These are phyloP conservation scores for Cephus sareptanus DNA, from an alignment of 2,888 invertebrate genomes.

Conservation along the genomic window DNA sequence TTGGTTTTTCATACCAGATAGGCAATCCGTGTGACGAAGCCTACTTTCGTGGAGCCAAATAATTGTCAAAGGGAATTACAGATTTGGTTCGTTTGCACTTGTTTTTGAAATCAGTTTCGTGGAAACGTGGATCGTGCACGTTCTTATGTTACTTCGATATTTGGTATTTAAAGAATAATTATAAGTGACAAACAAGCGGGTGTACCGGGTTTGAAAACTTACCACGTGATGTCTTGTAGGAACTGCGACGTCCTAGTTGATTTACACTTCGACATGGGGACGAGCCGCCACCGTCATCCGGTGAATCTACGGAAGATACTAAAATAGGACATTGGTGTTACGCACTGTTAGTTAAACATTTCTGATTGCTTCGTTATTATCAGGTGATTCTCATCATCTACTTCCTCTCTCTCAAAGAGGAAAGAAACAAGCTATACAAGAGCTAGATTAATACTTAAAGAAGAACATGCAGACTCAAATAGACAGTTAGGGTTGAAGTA, in stretches of 20 bases:
- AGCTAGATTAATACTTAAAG: not conserved
- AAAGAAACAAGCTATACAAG: not conserved
- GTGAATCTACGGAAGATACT: conserved; percentile 73
- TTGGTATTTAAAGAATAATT: not conserved
- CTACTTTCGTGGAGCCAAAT: conserved; percentile 45
- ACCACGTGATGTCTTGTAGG: conserved; percentile 91
- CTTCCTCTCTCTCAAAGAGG: not conserved
- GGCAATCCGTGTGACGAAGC: conserved; percentile 44
- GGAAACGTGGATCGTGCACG: conserved; percentile 32
- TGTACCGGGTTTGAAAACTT: conserved; percentile 56
- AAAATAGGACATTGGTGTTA: conserved; percentile 51
- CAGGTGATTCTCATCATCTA: not conserved
- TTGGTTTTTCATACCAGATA: conserved; percentile 37
- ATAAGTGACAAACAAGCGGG: not conserved
- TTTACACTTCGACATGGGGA: conserved; percentile 76
- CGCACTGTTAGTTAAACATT: not conserved
- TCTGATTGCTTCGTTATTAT: not conserved
- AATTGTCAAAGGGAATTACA: conserved; percentile 20
- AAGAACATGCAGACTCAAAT: not conserved
- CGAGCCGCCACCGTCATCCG: conserved; percentile 81
- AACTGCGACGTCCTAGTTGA: conserved; percentile 82
- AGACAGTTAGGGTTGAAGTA: not conserved
- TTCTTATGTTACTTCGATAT: conserved; percentile 25
- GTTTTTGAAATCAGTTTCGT: conserved; percentile 9
- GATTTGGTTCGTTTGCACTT: not conserved